Evolutionary conservation across 1,140 invertebrate genomes (phyloP).

Genomic region (Anoplolepis gracilipes): DNA sequence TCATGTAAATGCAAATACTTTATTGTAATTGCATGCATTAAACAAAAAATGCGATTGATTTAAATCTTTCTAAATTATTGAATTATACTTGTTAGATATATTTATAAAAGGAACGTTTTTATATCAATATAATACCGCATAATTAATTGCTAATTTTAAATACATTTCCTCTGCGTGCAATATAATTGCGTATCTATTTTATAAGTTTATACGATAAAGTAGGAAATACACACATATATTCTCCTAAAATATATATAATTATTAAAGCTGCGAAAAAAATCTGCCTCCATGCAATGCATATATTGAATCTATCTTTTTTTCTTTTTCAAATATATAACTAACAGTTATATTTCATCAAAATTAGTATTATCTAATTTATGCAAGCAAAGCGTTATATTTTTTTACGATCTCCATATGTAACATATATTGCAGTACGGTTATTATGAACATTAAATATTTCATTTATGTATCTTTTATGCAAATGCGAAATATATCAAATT

Average conservation of each 20-base stretch:
- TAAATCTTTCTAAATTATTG: not conserved
- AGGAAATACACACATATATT: not conserved
- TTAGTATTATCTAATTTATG: not conserved
- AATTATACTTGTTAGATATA: not conserved
- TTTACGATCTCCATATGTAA: conserved; percentile 19
- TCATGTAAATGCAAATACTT: conserved; percentile 2
- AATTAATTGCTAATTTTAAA: conserved; percentile 48
- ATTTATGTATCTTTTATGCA: not conserved
- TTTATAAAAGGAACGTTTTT: conserved; percentile 5
- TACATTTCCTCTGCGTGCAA: not conserved
- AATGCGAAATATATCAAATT: conserved; percentile 23
- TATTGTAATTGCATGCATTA: not conserved
- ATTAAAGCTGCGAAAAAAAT: not conserved
- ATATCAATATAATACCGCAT: not conserved
- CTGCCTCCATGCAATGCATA: not conserved
- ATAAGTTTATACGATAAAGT: conserved; percentile 25
- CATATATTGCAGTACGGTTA: conserved; percentile 1
- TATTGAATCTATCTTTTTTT: not conserved
- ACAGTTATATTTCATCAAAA: conserved; percentile 2
- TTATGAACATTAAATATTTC: not conserved
- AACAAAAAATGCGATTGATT: not conserved
- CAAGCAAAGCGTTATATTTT: conserved; percentile 10
- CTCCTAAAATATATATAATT: not conserved
- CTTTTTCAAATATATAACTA: not conserved
- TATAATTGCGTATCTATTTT: conserved; percentile 2